Evolutionary conservation across 2,888 invertebrate genomes (phyloP).

Genomic region (Cryptocheilus praepositus): DNA sequence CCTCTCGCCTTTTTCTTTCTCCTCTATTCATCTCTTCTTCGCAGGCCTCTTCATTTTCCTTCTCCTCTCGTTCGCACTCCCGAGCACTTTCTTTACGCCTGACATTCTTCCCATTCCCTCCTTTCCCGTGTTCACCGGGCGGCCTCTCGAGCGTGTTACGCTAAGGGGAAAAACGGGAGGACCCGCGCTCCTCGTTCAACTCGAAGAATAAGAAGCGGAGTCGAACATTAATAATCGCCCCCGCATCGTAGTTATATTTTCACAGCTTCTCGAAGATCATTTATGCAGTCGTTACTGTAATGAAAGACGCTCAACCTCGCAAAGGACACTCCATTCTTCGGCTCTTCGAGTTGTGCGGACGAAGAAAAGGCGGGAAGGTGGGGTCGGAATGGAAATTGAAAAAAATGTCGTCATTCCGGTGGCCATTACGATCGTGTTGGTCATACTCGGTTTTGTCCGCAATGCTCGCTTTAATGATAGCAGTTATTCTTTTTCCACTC

Average conservation of each 20-base stretch:
- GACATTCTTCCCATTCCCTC: neutral
- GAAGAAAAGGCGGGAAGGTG: neutral
- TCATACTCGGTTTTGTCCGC: too few relatives aligned
- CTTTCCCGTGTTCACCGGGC: too few relatives aligned
- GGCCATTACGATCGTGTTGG: too few relatives aligned
- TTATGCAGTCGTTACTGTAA: slow-evolving; percentile 33
- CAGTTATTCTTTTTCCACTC: too few relatives aligned
- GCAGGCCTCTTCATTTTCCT: too few relatives aligned
- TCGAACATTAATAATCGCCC: slow-evolving; percentile 24
- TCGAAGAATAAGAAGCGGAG: neutral
- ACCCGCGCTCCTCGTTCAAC: too few relatives aligned
- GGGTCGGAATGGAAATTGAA: neutral
- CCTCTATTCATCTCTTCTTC: neutral
- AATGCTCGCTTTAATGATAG: too few relatives aligned
- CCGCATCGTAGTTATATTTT: slow-evolving; percentile 14
- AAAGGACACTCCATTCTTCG: slow-evolving; percentile 21
- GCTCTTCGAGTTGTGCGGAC: slow-evolving; percentile 14
- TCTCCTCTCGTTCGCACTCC: too few relatives aligned
- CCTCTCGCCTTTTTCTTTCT: neutral
- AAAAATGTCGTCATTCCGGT: slow-evolving; percentile 14
- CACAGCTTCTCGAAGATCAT: slow-evolving; percentile 21
- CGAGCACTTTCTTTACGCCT: too few relatives aligned
- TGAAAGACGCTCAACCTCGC: slow-evolving; percentile 21
- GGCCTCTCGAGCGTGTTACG: too few relatives aligned
- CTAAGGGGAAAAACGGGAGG: too few relatives aligned